Evolutionary conservation across 1,140 invertebrate genomes (phyloP).

Genomic region (Pseudomyrmex gracilis): DNA sequence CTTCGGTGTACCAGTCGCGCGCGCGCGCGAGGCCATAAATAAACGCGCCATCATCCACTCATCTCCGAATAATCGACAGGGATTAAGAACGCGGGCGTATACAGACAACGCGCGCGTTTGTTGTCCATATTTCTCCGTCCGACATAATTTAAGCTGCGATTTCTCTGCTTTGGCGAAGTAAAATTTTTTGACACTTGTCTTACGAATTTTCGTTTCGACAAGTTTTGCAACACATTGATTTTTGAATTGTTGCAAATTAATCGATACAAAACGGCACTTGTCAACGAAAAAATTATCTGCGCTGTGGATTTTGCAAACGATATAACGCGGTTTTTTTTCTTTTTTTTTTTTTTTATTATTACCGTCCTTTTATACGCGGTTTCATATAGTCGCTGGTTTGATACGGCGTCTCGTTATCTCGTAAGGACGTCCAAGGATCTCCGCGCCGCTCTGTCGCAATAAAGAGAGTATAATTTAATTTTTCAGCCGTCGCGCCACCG

Average conservation of each 20-base stretch:
- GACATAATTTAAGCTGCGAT: background rate
- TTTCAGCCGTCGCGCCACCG: constrained; percentile 1
- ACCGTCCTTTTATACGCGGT: background rate
- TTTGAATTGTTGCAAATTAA: too few species aligned
- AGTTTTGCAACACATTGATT: too few species aligned
- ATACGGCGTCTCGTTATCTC: constrained; percentile 41
- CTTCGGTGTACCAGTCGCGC: background rate
- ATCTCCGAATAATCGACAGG: constrained; percentile 53
- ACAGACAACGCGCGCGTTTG: background rate
- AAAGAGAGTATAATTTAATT: constrained; percentile 60
- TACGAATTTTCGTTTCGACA: too few species aligned
- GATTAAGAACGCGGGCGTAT: constrained; percentile 36
- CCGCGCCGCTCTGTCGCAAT: constrained; percentile 13
- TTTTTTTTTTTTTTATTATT: too few species aligned
- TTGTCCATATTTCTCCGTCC: background rate
- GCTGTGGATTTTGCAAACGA: background rate
- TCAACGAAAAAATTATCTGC: too few species aligned
- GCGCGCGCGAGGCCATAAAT: constrained; percentile 28
- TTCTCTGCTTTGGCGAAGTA: background rate
- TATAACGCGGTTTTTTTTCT: too few species aligned
- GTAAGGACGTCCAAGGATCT: constrained; percentile 8
- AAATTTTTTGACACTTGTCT: too few species aligned
- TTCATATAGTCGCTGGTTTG: constrained; percentile 20
- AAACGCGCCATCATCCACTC: constrained; percentile 42
- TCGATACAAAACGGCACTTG: background rate